These are phyloP conservation scores for Aeoliscus strigatus DNA, from an alignment of 2,797 vertebrate genomes.

Conservation along the genomic window DNA sequence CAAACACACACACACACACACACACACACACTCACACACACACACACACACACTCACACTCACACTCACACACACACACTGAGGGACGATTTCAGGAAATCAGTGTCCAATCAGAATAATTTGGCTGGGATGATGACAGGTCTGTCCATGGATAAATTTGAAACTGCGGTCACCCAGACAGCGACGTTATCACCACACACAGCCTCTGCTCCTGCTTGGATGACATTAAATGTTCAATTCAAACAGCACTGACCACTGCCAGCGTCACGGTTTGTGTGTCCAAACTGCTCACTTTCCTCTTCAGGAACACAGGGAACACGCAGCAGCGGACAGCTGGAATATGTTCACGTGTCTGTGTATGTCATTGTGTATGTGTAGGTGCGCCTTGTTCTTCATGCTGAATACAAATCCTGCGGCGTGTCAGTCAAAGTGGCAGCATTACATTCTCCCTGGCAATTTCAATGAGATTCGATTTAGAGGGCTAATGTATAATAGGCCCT, in stretches of 20 bases:
- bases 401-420: slow-evolving; percentile 51
- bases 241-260: slow-evolving; percentile 6
- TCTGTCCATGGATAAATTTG: slow-evolving; percentile 59
- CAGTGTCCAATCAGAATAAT: slow-evolving; percentile 83
- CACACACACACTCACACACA: slow-evolving; percentile 34
- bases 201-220: slow-evolving; percentile 12
- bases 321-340: slow-evolving; percentile 17
- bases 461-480: slow-evolving; percentile 67
- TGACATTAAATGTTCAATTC: slow-evolving; percentile 26
- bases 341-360: slow-evolving; percentile 9
- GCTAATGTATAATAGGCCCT: slow-evolving; percentile 68
- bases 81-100: slow-evolving; percentile 72
- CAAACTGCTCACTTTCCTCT: slow-evolving; percentile 15
- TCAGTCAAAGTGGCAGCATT: slow-evolving; percentile 63
- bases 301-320: slow-evolving; percentile 1
- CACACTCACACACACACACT: slow-evolving; percentile 28
- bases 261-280: slow-evolving; percentile 8
- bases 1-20: slow-evolving; percentile 33
- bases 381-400: slow-evolving; percentile 19
- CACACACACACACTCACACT: slow-evolving; percentile 41
- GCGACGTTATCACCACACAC: slow-evolving; percentile 36
- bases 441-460: slow-evolving; percentile 64
- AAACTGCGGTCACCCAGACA: slow-evolving; percentile 43
- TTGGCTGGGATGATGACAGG: slow-evolving; percentile 75
- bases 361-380: slow-evolving; percentile 40